Percentiles rank a stretch among this genome's conserved stretches.
These are phyloP conservation scores for Pycnonotus jocosus DNA, from an alignment of 2,113 vertebrate genomes.

Conservation along the genomic window DNA sequence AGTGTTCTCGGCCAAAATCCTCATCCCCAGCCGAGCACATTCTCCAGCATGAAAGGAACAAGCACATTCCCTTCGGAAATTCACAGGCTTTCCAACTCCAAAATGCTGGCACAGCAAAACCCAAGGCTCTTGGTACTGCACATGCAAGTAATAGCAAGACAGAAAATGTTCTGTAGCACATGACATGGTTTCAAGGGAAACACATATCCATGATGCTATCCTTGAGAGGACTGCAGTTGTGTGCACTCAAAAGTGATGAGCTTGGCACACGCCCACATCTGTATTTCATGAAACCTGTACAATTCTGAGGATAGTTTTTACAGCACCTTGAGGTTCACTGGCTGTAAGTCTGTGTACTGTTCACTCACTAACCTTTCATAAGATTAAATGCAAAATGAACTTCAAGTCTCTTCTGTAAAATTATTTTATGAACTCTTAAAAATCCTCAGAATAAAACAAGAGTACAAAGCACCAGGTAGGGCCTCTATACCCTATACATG, in stretches of 20 bases:
- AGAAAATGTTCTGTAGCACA: not conserved
- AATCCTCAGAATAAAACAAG: not conserved
- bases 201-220: accelerated
- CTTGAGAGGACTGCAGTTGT: not conserved
- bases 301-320: not conserved
- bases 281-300: not conserved
- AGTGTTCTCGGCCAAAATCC: conserved; percentile 4
- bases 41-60: not conserved
- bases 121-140: not conserved
- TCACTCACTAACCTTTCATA: not conserved
- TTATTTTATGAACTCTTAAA: not conserved
- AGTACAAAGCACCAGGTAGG: not conserved
- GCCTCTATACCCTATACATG: accelerated
- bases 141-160: not conserved
- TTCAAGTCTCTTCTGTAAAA: not conserved
- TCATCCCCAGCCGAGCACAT: not conserved
- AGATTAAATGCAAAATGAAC: not conserved
- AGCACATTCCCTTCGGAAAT: not conserved
- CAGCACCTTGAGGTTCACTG: not conserved
- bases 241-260: not conserved
- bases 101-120: not conserved
- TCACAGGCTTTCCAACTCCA: not conserved
- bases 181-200: not conserved
- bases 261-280: not conserved
- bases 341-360: not conserved